These are phyloP conservation scores for Drosophila percnosoma DNA, from an alignment of 2,888 invertebrate species.

Conservation along the genomic window DNA sequence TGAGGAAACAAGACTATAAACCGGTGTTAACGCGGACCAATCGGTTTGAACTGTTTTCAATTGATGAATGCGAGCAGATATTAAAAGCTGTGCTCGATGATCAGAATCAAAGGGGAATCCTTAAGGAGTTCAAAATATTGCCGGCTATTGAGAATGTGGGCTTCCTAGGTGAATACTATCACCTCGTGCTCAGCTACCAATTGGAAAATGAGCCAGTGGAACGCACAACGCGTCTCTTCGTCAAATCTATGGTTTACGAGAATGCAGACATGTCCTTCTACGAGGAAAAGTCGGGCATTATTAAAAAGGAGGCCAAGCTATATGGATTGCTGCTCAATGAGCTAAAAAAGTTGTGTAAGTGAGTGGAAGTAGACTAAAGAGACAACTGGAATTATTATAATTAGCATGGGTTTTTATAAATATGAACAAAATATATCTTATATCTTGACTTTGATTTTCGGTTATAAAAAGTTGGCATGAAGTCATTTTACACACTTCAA, in stretches of 20 bases:
- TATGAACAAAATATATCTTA: not conserved
- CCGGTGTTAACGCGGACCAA: conserved; percentile 51
- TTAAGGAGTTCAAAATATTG: conserved; percentile 57
- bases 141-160: conserved; percentile 71
- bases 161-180: conserved; percentile 80
- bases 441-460: no score
- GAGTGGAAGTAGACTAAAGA: not conserved
- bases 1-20: conserved; percentile 42
- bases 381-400: not conserved
- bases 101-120: conserved; percentile 38
- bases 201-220: conserved; percentile 42
- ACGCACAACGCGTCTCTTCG: conserved; percentile 63
- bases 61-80: conserved; percentile 66
- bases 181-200: conserved; percentile 66
- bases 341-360: conserved; percentile 71
- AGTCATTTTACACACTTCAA: not conserved
- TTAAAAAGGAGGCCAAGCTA: conserved; percentile 72
- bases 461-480: not conserved
- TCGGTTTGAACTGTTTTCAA: conserved; percentile 62
- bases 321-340: conserved; percentile 71
- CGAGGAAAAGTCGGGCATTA: conserved; percentile 59
- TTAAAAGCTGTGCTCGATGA: conserved; percentile 58
- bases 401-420: no score
- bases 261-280: conserved; percentile 58
- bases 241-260: conserved; percentile 72